phyloP scores from a whole-genome alignment of 1,140 invertebrate genomes.

The Triops cancriformis region DNA sequence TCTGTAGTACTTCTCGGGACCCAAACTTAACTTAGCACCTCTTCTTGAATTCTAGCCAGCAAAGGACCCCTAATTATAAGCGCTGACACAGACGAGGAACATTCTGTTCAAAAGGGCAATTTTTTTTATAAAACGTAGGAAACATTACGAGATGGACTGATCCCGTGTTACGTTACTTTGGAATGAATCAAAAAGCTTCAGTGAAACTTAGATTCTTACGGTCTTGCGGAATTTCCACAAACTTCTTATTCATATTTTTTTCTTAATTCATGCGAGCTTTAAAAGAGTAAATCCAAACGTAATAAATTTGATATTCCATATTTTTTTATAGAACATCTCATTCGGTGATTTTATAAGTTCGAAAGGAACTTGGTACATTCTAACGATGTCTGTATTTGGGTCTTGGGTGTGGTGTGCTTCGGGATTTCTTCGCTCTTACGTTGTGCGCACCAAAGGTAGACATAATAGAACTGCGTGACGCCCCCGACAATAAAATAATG shows the following conservation, averaged over 20 bases:
- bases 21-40: conserved; percentile 8
- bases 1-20: neutral
- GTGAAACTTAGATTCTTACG: too few species aligned
- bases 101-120: neutral
- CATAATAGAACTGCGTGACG: neutral
- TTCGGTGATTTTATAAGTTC: too few species aligned
- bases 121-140: neutral
- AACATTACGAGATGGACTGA: neutral
- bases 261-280: too few species aligned
- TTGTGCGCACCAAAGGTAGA: neutral
- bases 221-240: too few species aligned
- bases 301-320: too few species aligned
- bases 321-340: too few species aligned
- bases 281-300: too few species aligned
- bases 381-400: neutral
- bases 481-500: neutral
- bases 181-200: too few species aligned
- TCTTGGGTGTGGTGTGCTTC: neutral
- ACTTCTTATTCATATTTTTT: too few species aligned
- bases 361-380: neutral
- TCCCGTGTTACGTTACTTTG: neutral
- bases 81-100: neutral
- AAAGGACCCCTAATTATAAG: neutral
- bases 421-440: neutral
- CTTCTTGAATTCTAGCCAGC: neutral